Evolutionary conservation across 2,113 vertebrate genomes (phyloP), one percentile per base, ranked within the genome.

Genomic region (Leptocoma aspasia): DNA sequence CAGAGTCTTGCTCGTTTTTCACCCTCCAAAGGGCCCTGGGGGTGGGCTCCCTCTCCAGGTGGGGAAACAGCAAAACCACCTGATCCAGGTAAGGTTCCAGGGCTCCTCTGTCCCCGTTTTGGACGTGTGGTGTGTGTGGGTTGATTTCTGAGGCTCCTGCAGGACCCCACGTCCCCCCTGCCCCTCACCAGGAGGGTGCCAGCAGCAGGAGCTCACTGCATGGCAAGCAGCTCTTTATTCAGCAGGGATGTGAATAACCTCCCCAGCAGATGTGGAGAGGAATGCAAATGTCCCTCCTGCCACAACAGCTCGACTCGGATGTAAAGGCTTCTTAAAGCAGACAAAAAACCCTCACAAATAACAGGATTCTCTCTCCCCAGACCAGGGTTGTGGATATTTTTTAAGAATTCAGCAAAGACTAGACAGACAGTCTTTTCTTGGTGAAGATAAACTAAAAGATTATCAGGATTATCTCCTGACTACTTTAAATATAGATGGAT

Each of bases 81-180:
- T n/a, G n/a, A 2, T 23, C 24, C 10, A 11, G 15, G 2, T 3
- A 2, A 11, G 27, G 18, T 6, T 8, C 1, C 65, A 68, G 65
- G 17, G 8, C 44, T 39, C n/a, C 35, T 60, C 10, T 35, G 44
- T 3, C 16, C 7, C 65, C 65, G 7, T 8, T 27, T 2, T 15
- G 65, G 33, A 3, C 65, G 21, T 17, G 1, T 5, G 30, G 33
- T 21, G 65, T 15, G 8, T 4, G 44, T 20, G 45, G 23, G 13
- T 6, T n/a, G n/a, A n/a, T n/a, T n/a, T n/a, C n/a, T n/a, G n/a
- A n/a, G n/a, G n/a, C n/a, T n/a, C n/a, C 33, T 8, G 47, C 66
- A 15, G 65, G 17, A 20, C 27, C 47, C 44, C 41, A 2, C 33
- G 3, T 5, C 30, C 20, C 20, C 59, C 54, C 53, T 9, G 37